These are phyloP conservation scores for Xenops minutus DNA, from an alignment of 2,797 vertebrate genomes.

Conservation along the genomic window DNA sequence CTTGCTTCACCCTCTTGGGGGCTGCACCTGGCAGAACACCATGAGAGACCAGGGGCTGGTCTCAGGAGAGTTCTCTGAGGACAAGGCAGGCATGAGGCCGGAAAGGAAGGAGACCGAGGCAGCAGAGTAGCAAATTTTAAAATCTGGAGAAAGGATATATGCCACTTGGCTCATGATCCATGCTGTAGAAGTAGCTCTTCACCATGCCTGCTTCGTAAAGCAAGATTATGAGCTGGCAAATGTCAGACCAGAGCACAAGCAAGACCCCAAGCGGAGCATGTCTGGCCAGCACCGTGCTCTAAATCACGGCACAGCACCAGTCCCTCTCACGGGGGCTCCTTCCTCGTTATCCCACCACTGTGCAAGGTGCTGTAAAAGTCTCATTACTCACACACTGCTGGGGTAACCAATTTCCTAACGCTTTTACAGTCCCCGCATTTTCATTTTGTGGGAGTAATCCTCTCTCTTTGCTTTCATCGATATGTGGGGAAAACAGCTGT, in stretches of 20 bases:
- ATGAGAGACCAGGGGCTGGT: background rate
- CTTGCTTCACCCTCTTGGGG: background rate
- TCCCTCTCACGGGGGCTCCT: background rate
- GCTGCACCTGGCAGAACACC: background rate
- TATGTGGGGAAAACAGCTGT: background rate
- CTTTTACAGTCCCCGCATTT: background rate
- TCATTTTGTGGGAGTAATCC: background rate
- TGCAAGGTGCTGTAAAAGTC: background rate
- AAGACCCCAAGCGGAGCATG: background rate
- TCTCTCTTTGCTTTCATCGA: background rate
- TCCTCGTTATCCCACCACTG: background rate
- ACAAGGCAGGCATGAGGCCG: background rate
- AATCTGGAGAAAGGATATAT: background rate
- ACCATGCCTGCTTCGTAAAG: background rate
- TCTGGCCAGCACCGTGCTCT: background rate
- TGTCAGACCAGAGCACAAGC: background rate
- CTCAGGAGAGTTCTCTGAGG: background rate
- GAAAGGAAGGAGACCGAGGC: background rate
- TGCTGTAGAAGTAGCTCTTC: background rate
- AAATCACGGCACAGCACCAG: background rate
- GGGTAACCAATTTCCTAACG: background rate
- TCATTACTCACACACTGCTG: background rate
- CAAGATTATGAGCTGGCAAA: slow-evolving; percentile 34
- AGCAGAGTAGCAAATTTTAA: background rate
- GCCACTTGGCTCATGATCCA: background rate